phyloP scores from a whole-genome alignment of 2,888 invertebrate genomes.

The Euzophera pinguis region DNA sequence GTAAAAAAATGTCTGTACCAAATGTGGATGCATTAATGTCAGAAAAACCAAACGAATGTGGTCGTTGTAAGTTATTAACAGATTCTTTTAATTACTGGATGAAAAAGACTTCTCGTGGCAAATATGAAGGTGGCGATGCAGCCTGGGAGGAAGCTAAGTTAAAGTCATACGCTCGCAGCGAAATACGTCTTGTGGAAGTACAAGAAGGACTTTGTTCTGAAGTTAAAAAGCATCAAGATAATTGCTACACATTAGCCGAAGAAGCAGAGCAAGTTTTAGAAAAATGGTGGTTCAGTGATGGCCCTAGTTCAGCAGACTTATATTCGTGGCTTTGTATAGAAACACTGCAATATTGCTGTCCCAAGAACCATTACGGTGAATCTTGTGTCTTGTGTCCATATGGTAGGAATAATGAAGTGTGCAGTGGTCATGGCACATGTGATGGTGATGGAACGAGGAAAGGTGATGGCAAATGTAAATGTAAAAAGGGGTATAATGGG shows the following conservation, averaged over 20 bases:
- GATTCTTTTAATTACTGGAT: slow-evolving; percentile 90
- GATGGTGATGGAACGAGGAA: slow-evolving; percentile 94
- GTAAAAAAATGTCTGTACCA: slow-evolving; percentile 30
- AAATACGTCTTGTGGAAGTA: slow-evolving; percentile 94
- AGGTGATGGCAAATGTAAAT: slow-evolving; percentile 94
- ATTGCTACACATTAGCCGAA: slow-evolving; percentile 91
- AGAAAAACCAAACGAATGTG: slow-evolving; percentile 72
- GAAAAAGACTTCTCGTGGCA: slow-evolving; percentile 89
- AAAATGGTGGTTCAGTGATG: slow-evolving; percentile 91
- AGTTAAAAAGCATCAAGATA: slow-evolving; percentile 83
- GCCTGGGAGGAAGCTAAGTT: slow-evolving; percentile 95
- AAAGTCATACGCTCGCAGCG: slow-evolving; percentile 90
- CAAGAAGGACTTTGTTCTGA: slow-evolving; percentile 91
- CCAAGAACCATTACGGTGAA: slow-evolving; percentile 88
- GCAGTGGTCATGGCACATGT: slow-evolving; percentile 88
- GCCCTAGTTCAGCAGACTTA: slow-evolving; percentile 56
- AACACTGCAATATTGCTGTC: slow-evolving; percentile 89
- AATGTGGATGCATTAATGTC: slow-evolving; percentile 21
- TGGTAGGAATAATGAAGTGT: slow-evolving; percentile 79
- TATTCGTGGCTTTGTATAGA: slow-evolving; percentile 88
- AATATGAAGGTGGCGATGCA: slow-evolving; percentile 95
- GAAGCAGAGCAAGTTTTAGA: slow-evolving; percentile 90
- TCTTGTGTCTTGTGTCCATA: slow-evolving; percentile 87
- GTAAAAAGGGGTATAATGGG: slow-evolving; percentile 90
- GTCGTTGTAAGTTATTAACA: slow-evolving; percentile 85